phyloP scores from a whole-genome alignment of 2,888 invertebrate genomes.

The Cephus rjabovi region DNA sequence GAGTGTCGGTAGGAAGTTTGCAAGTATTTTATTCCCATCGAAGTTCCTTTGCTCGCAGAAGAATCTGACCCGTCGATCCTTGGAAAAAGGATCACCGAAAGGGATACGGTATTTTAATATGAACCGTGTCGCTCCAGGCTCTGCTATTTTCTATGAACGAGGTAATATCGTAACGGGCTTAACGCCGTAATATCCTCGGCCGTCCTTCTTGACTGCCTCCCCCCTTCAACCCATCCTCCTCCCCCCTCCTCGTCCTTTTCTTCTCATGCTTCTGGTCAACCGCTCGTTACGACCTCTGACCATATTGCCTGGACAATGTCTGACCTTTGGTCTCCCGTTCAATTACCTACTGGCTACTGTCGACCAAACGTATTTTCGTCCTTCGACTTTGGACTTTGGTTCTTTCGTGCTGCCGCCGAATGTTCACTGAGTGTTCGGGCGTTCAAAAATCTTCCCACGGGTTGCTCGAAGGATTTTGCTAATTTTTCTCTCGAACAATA shows the following conservation, averaged over 20 bases:
- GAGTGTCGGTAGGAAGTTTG: not conserved
- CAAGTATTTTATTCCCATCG: not conserved
- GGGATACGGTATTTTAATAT: not conserved
- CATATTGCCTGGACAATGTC: constrained; percentile 15
- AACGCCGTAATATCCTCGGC: not conserved
- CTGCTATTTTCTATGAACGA: not conserved
- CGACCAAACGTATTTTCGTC: not conserved
- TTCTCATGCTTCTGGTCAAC: not conserved
- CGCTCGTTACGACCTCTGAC: not conserved
- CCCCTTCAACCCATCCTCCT: no score
- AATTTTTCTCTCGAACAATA: not conserved
- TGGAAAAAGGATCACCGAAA: not conserved
- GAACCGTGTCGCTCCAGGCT: not conserved
- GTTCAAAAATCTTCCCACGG: not conserved
- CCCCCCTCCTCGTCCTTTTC: not conserved
- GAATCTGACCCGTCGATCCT: not conserved
- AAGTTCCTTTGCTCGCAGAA: not conserved
- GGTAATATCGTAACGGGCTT: not conserved
- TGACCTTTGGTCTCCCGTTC: not conserved
- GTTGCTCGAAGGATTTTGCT: not conserved
- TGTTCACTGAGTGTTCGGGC: not conserved
- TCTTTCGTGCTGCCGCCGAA: not conserved
- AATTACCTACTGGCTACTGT: not conserved
- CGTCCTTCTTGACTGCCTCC: not conserved
- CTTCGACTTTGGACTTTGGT: not conserved